These are phyloP conservation scores for Allolobophora icterica DNA, from an alignment of 2,888 invertebrate genomes.

Conservation along the genomic window DNA sequence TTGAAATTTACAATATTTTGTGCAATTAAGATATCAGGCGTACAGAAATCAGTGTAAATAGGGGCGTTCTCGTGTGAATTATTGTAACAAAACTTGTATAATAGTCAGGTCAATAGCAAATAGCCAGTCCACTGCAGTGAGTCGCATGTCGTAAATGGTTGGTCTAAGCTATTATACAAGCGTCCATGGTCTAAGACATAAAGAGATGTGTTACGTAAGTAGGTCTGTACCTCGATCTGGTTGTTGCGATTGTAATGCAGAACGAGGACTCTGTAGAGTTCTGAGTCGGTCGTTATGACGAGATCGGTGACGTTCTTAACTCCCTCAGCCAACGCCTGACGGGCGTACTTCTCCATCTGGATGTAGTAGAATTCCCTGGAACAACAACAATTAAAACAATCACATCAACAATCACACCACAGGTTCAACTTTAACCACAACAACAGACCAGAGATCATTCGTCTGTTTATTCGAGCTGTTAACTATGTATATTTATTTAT, in stretches of 20 bases:
- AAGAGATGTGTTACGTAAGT: neutral
- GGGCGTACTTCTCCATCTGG: constrained; percentile 99
- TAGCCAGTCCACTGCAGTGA: too few relatives aligned
- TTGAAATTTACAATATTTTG: too few relatives aligned
- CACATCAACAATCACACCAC: neutral
- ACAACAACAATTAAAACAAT: neutral
- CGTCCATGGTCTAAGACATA: neutral
- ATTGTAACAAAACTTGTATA: too few relatives aligned
- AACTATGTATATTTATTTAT: too few relatives aligned
- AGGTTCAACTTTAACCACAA: neutral
- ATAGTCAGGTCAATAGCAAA: too few relatives aligned
- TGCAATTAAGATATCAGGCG: too few relatives aligned
- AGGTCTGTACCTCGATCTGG: constrained; percentile 64
- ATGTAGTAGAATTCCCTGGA: constrained; percentile 99
- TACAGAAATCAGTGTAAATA: too few relatives aligned
- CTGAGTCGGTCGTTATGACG: constrained; percentile 91
- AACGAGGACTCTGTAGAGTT: constrained; percentile 95
- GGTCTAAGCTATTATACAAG: too few relatives aligned
- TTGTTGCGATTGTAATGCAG: constrained; percentile 74
- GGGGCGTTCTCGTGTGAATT: too few relatives aligned
- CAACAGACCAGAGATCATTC: neutral
- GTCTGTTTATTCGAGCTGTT: too few relatives aligned
- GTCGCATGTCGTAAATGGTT: neutral
- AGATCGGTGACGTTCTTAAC: constrained; percentile 90
- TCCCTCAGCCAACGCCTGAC: constrained; percentile 96